These are phyloP conservation scores for Psammodynastes pulverulentus DNA, from an alignment of 2,113 vertebrate species.

Conservation along the genomic window DNA sequence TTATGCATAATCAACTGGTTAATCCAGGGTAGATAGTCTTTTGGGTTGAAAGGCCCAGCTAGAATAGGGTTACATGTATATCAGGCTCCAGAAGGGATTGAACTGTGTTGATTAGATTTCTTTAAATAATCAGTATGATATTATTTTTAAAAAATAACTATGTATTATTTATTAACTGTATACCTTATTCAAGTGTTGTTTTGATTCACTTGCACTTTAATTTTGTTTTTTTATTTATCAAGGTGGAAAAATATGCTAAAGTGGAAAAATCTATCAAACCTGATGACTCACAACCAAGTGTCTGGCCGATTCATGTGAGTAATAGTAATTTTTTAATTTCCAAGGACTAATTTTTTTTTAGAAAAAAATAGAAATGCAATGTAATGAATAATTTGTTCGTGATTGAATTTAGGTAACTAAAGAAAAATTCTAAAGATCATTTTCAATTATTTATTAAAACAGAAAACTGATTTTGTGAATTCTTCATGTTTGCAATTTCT, in stretches of 20 bases:
- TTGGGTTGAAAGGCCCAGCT: background rate
- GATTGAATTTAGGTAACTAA: background rate
- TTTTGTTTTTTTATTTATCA: constrained; percentile 30
- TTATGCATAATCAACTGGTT: background rate
- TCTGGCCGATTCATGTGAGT: constrained; percentile 94
- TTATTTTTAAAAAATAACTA: background rate
- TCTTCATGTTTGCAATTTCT: background rate
- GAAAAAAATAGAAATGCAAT: constrained; percentile 24
- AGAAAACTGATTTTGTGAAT: background rate
- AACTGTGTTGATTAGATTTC: background rate
- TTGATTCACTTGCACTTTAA: background rate
- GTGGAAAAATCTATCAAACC: constrained; percentile 90
- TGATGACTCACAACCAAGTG: constrained; percentile 86
- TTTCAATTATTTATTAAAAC: background rate
- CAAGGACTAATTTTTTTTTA: constrained; percentile 30
- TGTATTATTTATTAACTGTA: background rate
- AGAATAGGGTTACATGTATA: background rate
- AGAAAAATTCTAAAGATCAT: background rate
- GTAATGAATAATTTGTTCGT: constrained; percentile 1
- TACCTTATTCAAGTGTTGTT: background rate
- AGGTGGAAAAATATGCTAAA: constrained; percentile 98
- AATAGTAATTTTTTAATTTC: constrained; percentile 39
- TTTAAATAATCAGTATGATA: background rate
- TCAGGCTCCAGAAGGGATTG: background rate
- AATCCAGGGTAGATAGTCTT: background rate